These are phyloP conservation scores for Papio anubis DNA, from an alignment of 2,113 vertebrate genomes.

Conservation along the genomic window DNA sequence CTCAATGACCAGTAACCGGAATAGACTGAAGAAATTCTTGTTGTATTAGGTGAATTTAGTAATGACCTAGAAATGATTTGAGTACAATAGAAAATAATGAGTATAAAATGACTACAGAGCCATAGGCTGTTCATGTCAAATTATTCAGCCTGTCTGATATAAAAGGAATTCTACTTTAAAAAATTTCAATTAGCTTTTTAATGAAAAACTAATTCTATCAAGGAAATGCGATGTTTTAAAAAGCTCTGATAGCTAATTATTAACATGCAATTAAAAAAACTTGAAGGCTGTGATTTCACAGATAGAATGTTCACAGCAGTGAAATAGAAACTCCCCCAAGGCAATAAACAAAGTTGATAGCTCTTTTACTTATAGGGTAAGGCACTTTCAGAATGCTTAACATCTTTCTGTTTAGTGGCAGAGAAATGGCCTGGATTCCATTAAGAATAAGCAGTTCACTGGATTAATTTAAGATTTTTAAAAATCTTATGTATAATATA, in stretches of 20 bases:
- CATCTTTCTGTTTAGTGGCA: not conserved
- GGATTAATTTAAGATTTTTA: not conserved
- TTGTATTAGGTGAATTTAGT: not conserved
- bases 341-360: not conserved
- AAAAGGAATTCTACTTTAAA: slow-evolving; percentile 52
- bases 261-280: not conserved
- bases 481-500: not conserved
- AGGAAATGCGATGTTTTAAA: slow-evolving; percentile 37
- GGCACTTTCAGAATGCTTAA: rapidly evolving
- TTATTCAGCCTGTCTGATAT: not conserved
- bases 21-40: not conserved
- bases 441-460: not conserved
- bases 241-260: slow-evolving; percentile 30
- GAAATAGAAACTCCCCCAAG: not conserved
- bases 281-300: not conserved
- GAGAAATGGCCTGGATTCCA: not conserved
- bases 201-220: slow-evolving; percentile 61
- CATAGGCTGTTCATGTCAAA: not conserved
- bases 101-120: not conserved
- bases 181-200: slow-evolving; percentile 65
- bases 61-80: not conserved
- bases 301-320: not conserved
- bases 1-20: rapidly evolving
- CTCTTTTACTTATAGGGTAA: not conserved
- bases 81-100: not conserved